Conservation (phyloP, 1,140 invertebrate genomes). For the Himalopsyche phryganea region DNA sequence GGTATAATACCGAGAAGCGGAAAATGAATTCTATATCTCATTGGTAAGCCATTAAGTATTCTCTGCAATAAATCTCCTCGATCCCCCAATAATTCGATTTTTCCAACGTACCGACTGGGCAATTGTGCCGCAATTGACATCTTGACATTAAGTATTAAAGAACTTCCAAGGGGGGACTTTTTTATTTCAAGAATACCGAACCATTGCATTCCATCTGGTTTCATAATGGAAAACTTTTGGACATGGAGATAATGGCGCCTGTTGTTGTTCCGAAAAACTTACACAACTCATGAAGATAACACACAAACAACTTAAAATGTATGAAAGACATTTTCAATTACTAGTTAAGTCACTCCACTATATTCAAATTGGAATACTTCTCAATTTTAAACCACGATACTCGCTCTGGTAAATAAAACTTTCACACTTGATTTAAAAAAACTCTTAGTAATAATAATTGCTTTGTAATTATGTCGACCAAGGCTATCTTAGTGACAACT, state of each 20-base stretch:
- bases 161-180: neutral
- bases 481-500: too few species aligned
- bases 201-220: conserved; percentile 7
- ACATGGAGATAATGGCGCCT: conserved; percentile 12
- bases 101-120: conserved; percentile 7
- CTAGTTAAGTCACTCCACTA: too few species aligned
- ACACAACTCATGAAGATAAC: too few species aligned
- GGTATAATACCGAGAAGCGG: conserved; percentile 8
- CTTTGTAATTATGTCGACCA: too few species aligned
- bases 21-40: conserved; percentile 16
- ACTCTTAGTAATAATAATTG: too few species aligned
- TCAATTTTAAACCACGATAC: too few species aligned
- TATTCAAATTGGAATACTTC: too few species aligned
- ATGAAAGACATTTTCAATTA: too few species aligned
- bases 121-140: conserved; percentile 6
- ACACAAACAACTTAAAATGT: too few species aligned
- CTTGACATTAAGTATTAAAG: conserved; percentile 3
- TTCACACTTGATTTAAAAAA: too few species aligned
- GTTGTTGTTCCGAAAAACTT: neutral
- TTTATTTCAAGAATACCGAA: conserved; percentile 5
- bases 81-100: conserved; percentile 9
- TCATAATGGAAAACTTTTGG: conserved; percentile 14
- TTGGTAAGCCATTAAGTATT: neutral
- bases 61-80: conserved; percentile 1
- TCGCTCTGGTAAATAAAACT: too few species aligned